Evolutionary conservation across 2,113 vertebrate species (phyloP), one percentile per base, ranked within the genome.

Genomic region (Choloepus hoffmanni): DNA sequence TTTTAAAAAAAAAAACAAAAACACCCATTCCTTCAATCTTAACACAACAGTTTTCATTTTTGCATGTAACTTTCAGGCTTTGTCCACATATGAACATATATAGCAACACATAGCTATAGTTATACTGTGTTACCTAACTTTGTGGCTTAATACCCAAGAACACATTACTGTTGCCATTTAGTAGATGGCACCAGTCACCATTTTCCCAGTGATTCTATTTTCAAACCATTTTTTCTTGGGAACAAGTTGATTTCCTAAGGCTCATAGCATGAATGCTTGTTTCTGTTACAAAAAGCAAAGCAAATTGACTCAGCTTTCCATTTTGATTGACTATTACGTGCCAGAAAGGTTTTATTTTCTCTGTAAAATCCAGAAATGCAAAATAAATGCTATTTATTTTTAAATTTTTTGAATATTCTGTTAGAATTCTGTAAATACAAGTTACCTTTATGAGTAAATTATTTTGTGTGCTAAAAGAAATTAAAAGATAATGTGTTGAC

Each of bases 161-260:
- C 24, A 2, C 2, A 3, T 16, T 92, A 30, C 90, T 87, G 13
- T 70, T 76, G 43, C 78, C 15, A 70, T 94, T 89, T 97, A 97
- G 85, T 95, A 98, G 97, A 48, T 96, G 95, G 98, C 97, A 94
- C 74, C 97, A 98, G 94, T 96, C 81, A 73, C 81, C 82, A 79
- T 72, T 96, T 85, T 97, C 89, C 48, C 45, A 62, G 11, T 72
- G 8, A 40, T 65, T 62, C 3, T 90, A 11, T 13, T 43, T 83
- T 94, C 94, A 40, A 84, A 7, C 12, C 15, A 58, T 62, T 50
- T 58, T 93, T 91, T 94, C 33, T 86, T 76, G 19, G 76, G 43
- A 30, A 79, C 65, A 65, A 28, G 4, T 45, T 92, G 60, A 28
- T 95, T 97, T 97, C 53, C 92, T 28, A 53, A 73, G 14, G 2